Base-by-base conservation (phyloP, 2,888 invertebrate genomes). In the Heliothis peltigera region DNA sequence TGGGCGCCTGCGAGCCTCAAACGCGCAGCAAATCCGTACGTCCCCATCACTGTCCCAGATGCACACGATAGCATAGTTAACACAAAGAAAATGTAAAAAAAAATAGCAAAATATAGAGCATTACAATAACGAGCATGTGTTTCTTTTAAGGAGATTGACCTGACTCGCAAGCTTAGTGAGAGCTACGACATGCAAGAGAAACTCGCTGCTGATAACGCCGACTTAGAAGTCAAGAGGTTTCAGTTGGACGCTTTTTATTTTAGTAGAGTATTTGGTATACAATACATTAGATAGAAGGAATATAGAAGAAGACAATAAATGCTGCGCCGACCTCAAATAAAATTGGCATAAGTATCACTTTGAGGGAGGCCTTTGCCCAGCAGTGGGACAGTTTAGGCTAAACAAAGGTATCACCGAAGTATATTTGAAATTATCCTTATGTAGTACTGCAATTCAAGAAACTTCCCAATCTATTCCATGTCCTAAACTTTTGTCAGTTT, bases 151-250 rank as follows among this genome's bases (percentile, higher is more conserved):
- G 94, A 92, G 78, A 88, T 93, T 81, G 93, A 93, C 79, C 87
- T 92, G 78, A 92, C 96, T 10, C 95, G 96, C 77, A 96, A 96
- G 81, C 90, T 97, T 65, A 95, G 92, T 65, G 96, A 96, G 84
- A 96, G 96, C 77, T 96, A 96, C 86, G 95, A 95, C 75, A 96
- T 96, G 96, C 96, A 97, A 81, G 97, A 97, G 85, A 96, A 95
- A 86, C 89, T 97, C 56, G 96, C 96, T 0, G 95, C 95, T 6
- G 97, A 97, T 87, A 97, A 97, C 87, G 96, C 96, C 15, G 95
- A 96, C 80, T 90, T 97, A 77, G 97, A 97, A 91, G 96, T 96
- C 56, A 96, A 96, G 86, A 96, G 96, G 96, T 97, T 66, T 60
- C 55, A 60, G 58, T 39, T 57, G 57, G 10, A 35, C 42, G 6